A percentile compares a stretch with the other conserved stretches of the same genome.
phyloP scores from a whole-genome alignment of 2,113 vertebrate genomes.

The Phodopus roborovskii region DNA sequence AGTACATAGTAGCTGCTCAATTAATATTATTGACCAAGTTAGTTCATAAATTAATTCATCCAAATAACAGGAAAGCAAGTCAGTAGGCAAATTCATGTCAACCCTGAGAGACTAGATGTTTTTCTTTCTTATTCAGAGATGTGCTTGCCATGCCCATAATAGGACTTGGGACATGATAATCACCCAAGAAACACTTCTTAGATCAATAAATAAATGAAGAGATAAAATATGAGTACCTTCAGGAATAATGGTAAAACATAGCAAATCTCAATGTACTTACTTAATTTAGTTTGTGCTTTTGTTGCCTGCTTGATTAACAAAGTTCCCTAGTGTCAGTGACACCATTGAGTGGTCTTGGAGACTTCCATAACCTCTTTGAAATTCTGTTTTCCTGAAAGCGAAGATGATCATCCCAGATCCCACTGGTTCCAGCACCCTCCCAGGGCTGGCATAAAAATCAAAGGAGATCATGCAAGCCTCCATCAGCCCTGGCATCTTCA shows the following conservation, averaged over 20 bases:
- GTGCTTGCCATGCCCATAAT: not conserved
- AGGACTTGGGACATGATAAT: not conserved
- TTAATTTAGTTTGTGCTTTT: conserved; percentile 23
- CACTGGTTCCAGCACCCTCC: not conserved
- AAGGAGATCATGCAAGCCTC: not conserved
- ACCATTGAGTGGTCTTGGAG: not conserved
- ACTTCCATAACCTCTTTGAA: not conserved
- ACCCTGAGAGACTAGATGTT: not conserved
- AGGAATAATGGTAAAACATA: not conserved
- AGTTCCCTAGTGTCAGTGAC: not conserved
- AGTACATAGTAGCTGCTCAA: not conserved
- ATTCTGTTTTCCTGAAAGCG: conserved; percentile 13
- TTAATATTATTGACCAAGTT: not conserved
- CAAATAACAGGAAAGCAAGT: not conserved
- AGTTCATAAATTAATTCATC: not conserved
- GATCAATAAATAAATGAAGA: not conserved
- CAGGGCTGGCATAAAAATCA: not conserved
- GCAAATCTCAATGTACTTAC: not conserved
- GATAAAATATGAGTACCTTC: not conserved
- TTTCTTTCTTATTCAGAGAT: not conserved
- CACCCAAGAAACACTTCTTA: not conserved
- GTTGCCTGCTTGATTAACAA: not conserved
- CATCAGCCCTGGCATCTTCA: not conserved
- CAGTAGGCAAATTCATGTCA: not conserved
- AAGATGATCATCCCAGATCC: not conserved